Base-by-base conservation (phyloP, 2,888 invertebrate species). In the Melolontha melolontha region DNA sequence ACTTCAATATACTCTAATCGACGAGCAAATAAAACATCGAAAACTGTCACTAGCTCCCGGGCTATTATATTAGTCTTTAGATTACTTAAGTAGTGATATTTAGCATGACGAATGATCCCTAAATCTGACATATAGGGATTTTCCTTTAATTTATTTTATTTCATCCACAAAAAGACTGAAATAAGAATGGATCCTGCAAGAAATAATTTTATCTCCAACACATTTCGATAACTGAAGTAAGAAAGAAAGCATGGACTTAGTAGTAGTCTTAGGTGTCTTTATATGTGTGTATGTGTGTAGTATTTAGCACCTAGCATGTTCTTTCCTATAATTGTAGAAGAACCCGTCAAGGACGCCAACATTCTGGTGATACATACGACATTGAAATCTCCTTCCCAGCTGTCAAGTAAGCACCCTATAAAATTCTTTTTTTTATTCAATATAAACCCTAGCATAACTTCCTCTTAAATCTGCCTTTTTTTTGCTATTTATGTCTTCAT, bases 381-480 rank as follows among this genome's bases (percentile, higher is more conserved):
- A 90, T 96, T 84, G 93, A 94, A 87, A 93, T 96, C 84, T 90
- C 94, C 82, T 95, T 95, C 91, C 95, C 95, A 82, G 92, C 95
- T 80, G 88, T 93, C 87, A 95, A 93, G 95, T 95, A 92, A 92
- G 89, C 81, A 81, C 79, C 69, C 71, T 67, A 42, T 44, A 27
- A 34, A 34, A 40, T 55, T 51, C 17, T 34, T 41, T n/a, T 27
- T 44, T 47, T 47, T 55, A 17, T 22, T 51, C 12, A 17, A 22
- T 41, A 50, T 67, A 57, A 57, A 27, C 27, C 59, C 14, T 34
- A 29, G 40, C 50, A 64, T 59, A 29, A 54, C 12, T 52, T 27
- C 49, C n/a, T 27, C 47, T 47, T 62, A 22, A 40, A 63, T 10
- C 54, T 54, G 34, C 40, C 39, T n/a, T 22, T 42, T 42, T 54